phyloP scores from a whole-genome alignment of 2,797 vertebrate species.

The Bovichtus diacanthus region DNA sequence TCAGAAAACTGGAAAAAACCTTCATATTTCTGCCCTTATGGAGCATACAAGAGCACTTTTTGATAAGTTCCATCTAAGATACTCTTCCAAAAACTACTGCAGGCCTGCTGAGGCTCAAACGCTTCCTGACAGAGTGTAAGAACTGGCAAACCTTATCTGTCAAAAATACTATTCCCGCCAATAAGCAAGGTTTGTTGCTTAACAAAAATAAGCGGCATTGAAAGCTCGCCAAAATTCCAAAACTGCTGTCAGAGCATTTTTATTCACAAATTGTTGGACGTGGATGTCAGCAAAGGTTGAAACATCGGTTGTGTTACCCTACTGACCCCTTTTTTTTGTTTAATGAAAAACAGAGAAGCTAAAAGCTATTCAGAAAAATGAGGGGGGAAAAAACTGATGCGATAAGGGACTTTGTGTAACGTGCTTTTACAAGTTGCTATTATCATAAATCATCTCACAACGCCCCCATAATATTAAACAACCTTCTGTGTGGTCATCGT shows the following conservation, averaged over 20 bases:
- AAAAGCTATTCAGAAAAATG: constrained; percentile 1
- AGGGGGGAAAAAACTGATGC: background rate
- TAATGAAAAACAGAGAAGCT: constrained; percentile 13
- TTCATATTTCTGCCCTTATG: background rate
- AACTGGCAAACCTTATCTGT: constrained; percentile 27
- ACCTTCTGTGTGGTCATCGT: constrained; percentile 36
- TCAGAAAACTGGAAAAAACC: constrained; percentile 15
- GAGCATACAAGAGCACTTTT: background rate
- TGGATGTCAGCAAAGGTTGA: constrained; percentile 21
- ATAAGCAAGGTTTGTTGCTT: constrained; percentile 14
- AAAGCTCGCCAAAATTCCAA: constrained; percentile 19
- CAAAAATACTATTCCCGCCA: constrained; percentile 20
- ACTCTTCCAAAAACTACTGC: constrained; percentile 10
- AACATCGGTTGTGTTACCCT: background rate
- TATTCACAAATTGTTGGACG: constrained; percentile 8
- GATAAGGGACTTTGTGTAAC: constrained; percentile 3
- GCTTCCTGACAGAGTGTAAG: constrained; percentile 20
- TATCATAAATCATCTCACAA: constrained; percentile 5
- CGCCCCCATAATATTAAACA: constrained; percentile 5
- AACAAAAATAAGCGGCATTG: constrained; percentile 19
- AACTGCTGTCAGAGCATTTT: constrained; percentile 9
- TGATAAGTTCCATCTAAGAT: constrained; percentile 5
- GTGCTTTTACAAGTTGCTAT: background rate
- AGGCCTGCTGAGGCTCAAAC: constrained; percentile 18
- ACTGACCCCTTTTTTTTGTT: constrained; percentile 9